A percentile compares a stretch with the other conserved stretches of the same genome.
phyloP scores from a whole-genome alignment of 2,113 vertebrate genomes.

The Pristiophorus japonicus region DNA sequence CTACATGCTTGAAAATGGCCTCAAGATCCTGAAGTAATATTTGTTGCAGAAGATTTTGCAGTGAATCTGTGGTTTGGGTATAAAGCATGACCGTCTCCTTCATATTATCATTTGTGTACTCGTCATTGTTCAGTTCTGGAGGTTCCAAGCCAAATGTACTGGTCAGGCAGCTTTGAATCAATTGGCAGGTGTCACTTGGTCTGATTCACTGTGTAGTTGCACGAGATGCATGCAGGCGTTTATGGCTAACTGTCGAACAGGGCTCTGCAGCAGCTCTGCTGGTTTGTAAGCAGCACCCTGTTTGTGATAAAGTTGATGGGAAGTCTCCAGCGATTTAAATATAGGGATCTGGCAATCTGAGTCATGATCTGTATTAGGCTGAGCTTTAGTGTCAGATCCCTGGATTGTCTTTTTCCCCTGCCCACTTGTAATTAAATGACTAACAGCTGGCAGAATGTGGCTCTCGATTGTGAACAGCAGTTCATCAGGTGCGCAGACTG shows the following conservation, averaged over 20 bases:
- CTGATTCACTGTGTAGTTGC: too few species aligned
- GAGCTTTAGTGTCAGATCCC: slow-evolving; percentile 85
- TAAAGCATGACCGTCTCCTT: slow-evolving; percentile 55
- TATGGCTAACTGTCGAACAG: too few species aligned
- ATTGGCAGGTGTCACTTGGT: too few species aligned
- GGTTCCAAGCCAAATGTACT: slow-evolving; percentile 61
- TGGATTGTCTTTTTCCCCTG: slow-evolving; percentile 40
- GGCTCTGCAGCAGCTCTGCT: slow-evolving; percentile 59
- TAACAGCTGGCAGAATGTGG: too few species aligned
- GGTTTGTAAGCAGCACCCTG: slow-evolving; percentile 75
- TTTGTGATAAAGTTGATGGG: slow-evolving; percentile 75
- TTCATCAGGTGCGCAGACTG: slow-evolving; percentile 64
- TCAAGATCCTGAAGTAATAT: too few species aligned
- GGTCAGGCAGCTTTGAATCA: too few species aligned
- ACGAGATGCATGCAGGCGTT: too few species aligned
- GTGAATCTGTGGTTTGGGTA: too few species aligned
- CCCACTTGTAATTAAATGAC: slow-evolving; percentile 81
- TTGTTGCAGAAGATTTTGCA: too few species aligned
- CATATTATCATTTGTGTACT: slow-evolving; percentile 51
- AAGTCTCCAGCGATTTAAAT: too few species aligned
- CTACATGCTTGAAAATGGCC: too few species aligned
- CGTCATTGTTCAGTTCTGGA: slow-evolving; percentile 51
- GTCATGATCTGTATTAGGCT: slow-evolving; percentile 77
- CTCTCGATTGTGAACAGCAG: too few species aligned
- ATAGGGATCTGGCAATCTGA: slow-evolving; percentile 74